Conservation (phyloP, 2,113 vertebrate species). For the Paramisgurnus dabryanus region DNA sequence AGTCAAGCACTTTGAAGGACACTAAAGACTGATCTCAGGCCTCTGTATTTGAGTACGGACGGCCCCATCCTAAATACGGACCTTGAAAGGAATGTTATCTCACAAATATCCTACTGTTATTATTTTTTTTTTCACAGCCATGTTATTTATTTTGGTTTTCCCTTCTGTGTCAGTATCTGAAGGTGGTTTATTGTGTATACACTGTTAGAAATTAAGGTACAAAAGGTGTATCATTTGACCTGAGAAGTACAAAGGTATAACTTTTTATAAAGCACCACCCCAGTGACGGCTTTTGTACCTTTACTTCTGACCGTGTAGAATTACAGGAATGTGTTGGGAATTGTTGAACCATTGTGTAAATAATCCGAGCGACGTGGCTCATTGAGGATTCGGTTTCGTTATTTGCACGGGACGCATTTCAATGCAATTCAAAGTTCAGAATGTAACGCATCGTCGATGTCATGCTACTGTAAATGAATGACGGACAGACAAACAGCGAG, state of each 20-base stretch:
- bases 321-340: background rate
- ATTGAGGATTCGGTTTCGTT: background rate
- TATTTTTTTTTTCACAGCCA: background rate
- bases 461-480: background rate
- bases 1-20: constrained; percentile 24
- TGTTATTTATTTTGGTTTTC: constrained; percentile 15
- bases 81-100: constrained; percentile 22
- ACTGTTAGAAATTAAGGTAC: too few species aligned
- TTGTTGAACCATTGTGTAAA: background rate
- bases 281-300: too few species aligned
- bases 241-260: too few species aligned
- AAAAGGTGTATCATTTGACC: too few species aligned
- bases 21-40: constrained; percentile 10
- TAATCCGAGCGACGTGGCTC: background rate
- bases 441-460: background rate
- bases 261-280: too few species aligned
- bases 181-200: background rate
- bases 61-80: background rate
- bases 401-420: constrained; percentile 17
- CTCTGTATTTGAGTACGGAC: background rate
- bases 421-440: constrained; percentile 6
- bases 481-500: background rate
- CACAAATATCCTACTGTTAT: constrained; percentile 11
- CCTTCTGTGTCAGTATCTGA: background rate
- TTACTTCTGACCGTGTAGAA: background rate